These are phyloP conservation scores for Chaenocephalus aceratus DNA, from an alignment of 2,113 vertebrate species.

Conservation along the genomic window DNA sequence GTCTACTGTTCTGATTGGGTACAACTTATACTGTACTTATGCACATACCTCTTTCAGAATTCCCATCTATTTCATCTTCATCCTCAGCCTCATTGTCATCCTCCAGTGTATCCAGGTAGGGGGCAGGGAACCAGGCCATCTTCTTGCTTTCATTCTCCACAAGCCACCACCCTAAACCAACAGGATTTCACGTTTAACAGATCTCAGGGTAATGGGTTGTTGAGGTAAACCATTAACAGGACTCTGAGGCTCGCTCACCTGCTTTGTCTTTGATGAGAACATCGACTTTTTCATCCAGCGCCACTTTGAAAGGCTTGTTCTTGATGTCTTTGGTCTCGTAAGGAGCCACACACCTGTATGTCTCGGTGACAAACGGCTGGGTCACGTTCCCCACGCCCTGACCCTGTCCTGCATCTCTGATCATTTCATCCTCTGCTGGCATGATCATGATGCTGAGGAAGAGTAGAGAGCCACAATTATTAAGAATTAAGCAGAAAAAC, in stretches of 20 bases:
- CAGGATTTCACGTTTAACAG: background rate
- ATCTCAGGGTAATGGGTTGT: background rate
- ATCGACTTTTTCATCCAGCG: constrained; percentile 83
- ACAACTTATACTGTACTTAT: background rate
- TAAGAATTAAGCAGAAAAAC: background rate
- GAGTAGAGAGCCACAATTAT: background rate
- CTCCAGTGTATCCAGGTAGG: constrained; percentile 86
- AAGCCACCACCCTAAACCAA: constrained; percentile 93
- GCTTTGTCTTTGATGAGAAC: constrained; percentile 91
- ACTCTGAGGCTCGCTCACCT: constrained; percentile 78
- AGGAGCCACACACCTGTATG: constrained; percentile 86
- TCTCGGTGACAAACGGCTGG: constrained; percentile 83
- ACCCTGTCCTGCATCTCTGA: background rate
- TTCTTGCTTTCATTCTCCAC: constrained; percentile 89
- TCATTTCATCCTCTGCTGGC: constrained; percentile 74
- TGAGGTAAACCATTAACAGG: background rate
- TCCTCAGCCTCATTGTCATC: constrained; percentile 30
- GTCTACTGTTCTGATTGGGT: background rate
- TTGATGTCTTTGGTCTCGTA: constrained; percentile 90
- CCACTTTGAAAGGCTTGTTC: constrained; percentile 85
- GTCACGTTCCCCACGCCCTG: constrained; percentile 63
- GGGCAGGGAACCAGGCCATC: constrained; percentile 94
- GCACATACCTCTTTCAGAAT: constrained; percentile 62
- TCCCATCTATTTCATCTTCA: constrained; percentile 45
- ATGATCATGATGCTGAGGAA: constrained; percentile 87